Evolutionary conservation across 1,140 invertebrate genomes (phyloP).

Genomic region (Aphaenogaster rudis): DNA sequence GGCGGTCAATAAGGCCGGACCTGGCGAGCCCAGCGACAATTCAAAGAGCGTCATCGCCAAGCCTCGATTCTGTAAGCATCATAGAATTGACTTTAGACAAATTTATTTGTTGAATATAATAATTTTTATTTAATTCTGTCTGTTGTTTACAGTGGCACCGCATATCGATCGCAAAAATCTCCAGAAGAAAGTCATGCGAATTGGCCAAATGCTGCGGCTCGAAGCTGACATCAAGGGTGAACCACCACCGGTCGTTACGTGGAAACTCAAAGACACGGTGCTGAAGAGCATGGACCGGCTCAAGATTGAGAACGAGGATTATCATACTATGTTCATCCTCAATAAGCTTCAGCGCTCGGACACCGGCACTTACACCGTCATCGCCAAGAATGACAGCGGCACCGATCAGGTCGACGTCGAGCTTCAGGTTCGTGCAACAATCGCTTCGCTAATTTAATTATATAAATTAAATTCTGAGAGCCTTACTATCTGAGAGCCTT

Average conservation of each 20-base stretch:
- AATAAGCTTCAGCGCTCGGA: slow-evolving; percentile 94
- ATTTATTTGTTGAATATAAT: slow-evolving; percentile 1
- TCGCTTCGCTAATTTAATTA: neutral
- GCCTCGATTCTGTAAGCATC: slow-evolving; percentile 92
- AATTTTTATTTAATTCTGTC: neutral
- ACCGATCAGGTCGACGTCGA: slow-evolving; percentile 97
- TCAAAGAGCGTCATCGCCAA: slow-evolving; percentile 98
- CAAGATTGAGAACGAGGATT: slow-evolving; percentile 96
- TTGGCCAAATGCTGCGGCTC: slow-evolving; percentile 94
- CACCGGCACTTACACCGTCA: slow-evolving; percentile 95
- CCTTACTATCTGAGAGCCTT: too few relatives aligned
- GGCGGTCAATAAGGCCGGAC: slow-evolving; percentile 98
- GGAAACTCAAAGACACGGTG: slow-evolving; percentile 92
- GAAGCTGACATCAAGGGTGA: slow-evolving; percentile 97
- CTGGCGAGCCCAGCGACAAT: slow-evolving; percentile 96
- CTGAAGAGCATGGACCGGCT: slow-evolving; percentile 90
- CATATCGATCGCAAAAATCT: slow-evolving; percentile 97
- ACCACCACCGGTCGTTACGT: slow-evolving; percentile 94
- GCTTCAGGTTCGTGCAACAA: slow-evolving; percentile 91
- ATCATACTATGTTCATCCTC: slow-evolving; percentile 96
- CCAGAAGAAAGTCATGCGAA: slow-evolving; percentile 94
- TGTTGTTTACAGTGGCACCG: slow-evolving; percentile 92
- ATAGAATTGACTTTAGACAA: neutral
- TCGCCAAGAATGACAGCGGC: slow-evolving; percentile 97
- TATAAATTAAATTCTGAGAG: neutral